Base-by-base conservation (phyloP, 2,888 invertebrate species). In the Meiosimyza decipiens region DNA sequence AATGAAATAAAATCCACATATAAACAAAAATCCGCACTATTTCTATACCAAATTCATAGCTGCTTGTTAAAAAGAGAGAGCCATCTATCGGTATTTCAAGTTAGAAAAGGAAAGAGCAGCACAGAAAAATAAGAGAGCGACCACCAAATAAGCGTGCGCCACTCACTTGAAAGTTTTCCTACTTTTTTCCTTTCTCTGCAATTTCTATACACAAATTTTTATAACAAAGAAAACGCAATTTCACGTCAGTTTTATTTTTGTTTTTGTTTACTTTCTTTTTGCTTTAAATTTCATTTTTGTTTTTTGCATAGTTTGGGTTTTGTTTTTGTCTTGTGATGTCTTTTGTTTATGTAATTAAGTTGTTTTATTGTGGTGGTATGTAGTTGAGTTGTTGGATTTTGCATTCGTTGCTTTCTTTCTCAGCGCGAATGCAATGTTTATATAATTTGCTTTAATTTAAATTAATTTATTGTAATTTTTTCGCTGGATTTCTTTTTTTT, bases 191-290 rank as follows among this genome's bases (percentile, higher is more conserved):
- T 82, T 82, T 83, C 83, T 83, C 82, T 79, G 80, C 82, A 83
- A 81, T 83, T 82, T 82, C 83, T 82, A 82, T 81, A 82, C 83
- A 83, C 83, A 83, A 81, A 79, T 79, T 77, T 77, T 77, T 74
- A 76, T 73, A 79, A 74, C 74, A 74, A 76, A 73, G 64, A 57
- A 28, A 72, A 22, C 71, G 75, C 74, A 80, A 71, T 73, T 71
- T 50, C 71, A 68, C 50, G 74, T 71, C 22, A 68, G 51, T 33
- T 63, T 28, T 16, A 59, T 60, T n/a, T 57, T 59, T 16, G 13
- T 18, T 75, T 57, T 59, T 16, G 13, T 18, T 75, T 57, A 28
- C 22, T 22, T 57, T 57, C 12, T 57, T 22, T 57, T 57, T 15
- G 22, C 22, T 62, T 77, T 79, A 70, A 51, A 81, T 81, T 80